Conservation (phyloP, 2,888 invertebrate genomes). For the Pimpla rufipes region DNA sequence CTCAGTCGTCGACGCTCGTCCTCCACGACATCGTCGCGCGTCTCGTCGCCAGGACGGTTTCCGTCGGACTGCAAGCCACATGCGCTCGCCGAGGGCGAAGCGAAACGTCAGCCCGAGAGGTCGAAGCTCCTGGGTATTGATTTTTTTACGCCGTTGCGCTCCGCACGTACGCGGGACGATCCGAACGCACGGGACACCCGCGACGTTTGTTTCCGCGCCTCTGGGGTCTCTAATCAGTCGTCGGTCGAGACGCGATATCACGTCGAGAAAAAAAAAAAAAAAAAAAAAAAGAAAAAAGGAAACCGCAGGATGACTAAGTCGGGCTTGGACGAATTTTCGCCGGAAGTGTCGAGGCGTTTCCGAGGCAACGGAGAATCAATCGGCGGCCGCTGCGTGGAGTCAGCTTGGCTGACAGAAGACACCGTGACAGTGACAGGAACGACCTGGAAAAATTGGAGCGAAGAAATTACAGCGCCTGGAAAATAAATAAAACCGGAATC, state of each 20-base stretch:
- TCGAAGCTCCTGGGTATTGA: conserved; percentile 68
- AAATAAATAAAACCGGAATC: conserved; percentile 51
- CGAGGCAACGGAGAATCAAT: conserved; percentile 64
- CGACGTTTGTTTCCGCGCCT: not conserved
- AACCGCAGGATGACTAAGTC: conserved; percentile 29
- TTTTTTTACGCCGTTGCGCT: conserved; percentile 50
- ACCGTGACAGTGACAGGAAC: conserved; percentile 30
- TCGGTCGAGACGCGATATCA: not conserved
- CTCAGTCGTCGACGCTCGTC: conserved; percentile 21
- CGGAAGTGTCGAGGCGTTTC: conserved; percentile 56
- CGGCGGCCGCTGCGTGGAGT: conserved; percentile 19
- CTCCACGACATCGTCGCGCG: conserved; percentile 42
- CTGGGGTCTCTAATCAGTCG: conserved; percentile 8
- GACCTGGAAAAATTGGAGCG: not conserved
- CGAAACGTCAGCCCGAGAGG: conserved; percentile 46
- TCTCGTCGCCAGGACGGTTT: conserved; percentile 51
- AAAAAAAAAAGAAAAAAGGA: not conserved
- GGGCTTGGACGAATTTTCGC: conserved; percentile 21
- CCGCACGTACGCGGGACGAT: conserved; percentile 20
- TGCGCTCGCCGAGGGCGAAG: conserved; percentile 56
- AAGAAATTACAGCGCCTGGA: not conserved
- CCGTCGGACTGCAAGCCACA: conserved; percentile 66
- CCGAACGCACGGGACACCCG: not conserved
- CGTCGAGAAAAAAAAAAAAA: not conserved
- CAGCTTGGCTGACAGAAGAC: conserved; percentile 2